Percentiles rank a stretch among this genome's conserved stretches.
These are phyloP conservation scores for Drosophila navojoa DNA, from an alignment of 1,140 invertebrate genomes.

Conservation along the genomic window DNA sequence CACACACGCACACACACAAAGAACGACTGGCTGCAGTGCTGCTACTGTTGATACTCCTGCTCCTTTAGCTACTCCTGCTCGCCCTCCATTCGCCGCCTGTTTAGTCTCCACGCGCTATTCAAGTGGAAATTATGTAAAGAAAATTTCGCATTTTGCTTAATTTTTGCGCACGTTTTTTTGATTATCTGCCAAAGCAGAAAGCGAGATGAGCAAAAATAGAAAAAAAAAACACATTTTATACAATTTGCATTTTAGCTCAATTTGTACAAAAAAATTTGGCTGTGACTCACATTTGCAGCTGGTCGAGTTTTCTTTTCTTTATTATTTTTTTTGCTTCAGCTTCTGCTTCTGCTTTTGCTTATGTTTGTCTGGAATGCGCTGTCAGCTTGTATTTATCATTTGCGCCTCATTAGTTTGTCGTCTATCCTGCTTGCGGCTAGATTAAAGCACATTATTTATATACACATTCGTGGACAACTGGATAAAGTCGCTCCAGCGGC, in stretches of 20 bases:
- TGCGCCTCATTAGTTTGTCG: slow-evolving; percentile 69
- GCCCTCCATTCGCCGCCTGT: not conserved
- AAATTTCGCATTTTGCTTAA: slow-evolving; percentile 43
- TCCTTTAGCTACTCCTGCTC: too few species aligned
- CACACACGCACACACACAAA: slow-evolving; percentile 16
- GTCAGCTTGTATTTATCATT: slow-evolving; percentile 76
- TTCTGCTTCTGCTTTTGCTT: slow-evolving; percentile 5
- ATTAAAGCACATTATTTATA: slow-evolving; percentile 61
- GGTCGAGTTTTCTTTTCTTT: not conserved
- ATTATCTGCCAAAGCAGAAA: slow-evolving; percentile 51
- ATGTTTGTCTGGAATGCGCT: slow-evolving; percentile 36
- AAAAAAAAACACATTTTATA: slow-evolving; percentile 32
- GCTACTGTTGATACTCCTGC: too few species aligned
- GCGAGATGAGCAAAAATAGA: too few species aligned
- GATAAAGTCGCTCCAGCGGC: not conserved
- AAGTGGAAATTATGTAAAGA: slow-evolving; percentile 69
- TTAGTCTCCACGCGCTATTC: slow-evolving; percentile 31
- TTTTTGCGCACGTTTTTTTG: slow-evolving; percentile 71
- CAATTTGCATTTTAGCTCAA: slow-evolving; percentile 58
- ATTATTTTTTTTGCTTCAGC: not conserved
- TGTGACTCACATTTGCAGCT: slow-evolving; percentile 64
- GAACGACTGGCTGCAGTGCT: slow-evolving; percentile 28
- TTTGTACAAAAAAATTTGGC: slow-evolving; percentile 17
- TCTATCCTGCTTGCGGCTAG: slow-evolving; percentile 31
- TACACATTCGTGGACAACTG: slow-evolving; percentile 28